These are phyloP conservation scores for Apis mellifera DNA, from an alignment of 1,140 invertebrate genomes.

Conservation along the genomic window Amel_HAv3.1 CM009932.2:10815501-10816000, in stretches of 20 bases:
- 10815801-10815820: slow-evolving; percentile 56
- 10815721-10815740: slow-evolving; percentile 62
- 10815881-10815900: too few relatives aligned
- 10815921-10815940: too few relatives aligned
- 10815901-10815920: too few relatives aligned
- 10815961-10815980: too few relatives aligned
- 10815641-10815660: slow-evolving; percentile 62
- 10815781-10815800: slow-evolving; percentile 59
- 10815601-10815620: slow-evolving; percentile 59
- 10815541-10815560: slow-evolving; percentile 63
- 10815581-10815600: slow-evolving; percentile 50
- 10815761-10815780: slow-evolving; percentile 44
- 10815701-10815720: slow-evolving; percentile 55
- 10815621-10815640: slow-evolving; percentile 59
- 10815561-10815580: slow-evolving; percentile 63
- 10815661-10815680: slow-evolving; percentile 55
- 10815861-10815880: background rate
- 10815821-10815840: background rate
- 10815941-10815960: too few relatives aligned
- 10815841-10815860: background rate
- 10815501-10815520: slow-evolving; percentile 53
- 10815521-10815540: slow-evolving; percentile 32
- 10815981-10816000: too few relatives aligned
- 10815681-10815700: slow-evolving; percentile 61
- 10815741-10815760: slow-evolving; percentile 43